A percentile compares a stretch with the other conserved stretches of the same genome.
These are phyloP conservation scores for Euglossa dilemma DNA, from an alignment of 1,140 invertebrate species.

Conservation along the genomic window DNA sequence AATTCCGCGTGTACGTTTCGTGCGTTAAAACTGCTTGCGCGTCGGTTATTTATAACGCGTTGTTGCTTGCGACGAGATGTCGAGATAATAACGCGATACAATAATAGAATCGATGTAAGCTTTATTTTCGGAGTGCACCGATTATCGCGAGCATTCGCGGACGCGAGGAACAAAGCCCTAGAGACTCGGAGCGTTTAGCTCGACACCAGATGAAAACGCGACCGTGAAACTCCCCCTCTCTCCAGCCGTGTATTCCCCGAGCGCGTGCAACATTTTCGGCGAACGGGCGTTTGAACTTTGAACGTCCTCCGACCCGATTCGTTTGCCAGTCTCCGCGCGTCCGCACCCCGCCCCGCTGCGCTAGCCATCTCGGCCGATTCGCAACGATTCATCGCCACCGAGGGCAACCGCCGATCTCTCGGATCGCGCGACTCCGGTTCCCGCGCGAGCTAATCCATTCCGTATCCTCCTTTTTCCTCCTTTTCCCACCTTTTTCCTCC, in stretches of 20 bases:
- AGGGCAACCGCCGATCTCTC: too few species aligned
- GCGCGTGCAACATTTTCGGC: neutral
- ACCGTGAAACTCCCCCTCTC: neutral
- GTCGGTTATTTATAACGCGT: conserved; percentile 31
- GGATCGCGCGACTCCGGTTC: too few species aligned
- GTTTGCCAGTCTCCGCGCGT: too few species aligned
- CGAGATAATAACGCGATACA: conserved; percentile 22
- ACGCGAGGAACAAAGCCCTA: too few species aligned
- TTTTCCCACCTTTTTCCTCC: too few species aligned
- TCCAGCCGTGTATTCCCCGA: too few species aligned
- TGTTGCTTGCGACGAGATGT: neutral
- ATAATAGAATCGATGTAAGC: conserved; percentile 29
- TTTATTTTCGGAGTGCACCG: conserved; percentile 35
- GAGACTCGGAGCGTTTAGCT: too few species aligned
- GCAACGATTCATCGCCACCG: neutral
- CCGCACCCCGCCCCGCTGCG: too few species aligned
- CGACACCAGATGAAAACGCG: neutral
- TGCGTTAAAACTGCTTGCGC: too few species aligned
- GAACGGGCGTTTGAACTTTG: neutral
- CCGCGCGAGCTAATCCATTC: neutral
- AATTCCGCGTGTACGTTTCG: too few species aligned
- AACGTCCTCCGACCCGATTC: neutral
- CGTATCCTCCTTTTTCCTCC: too few species aligned
- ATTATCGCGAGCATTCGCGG: neutral
- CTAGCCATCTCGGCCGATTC: too few species aligned